phyloP scores from a whole-genome alignment of 2,113 vertebrate species.

The Madoqua kirkii region DNA sequence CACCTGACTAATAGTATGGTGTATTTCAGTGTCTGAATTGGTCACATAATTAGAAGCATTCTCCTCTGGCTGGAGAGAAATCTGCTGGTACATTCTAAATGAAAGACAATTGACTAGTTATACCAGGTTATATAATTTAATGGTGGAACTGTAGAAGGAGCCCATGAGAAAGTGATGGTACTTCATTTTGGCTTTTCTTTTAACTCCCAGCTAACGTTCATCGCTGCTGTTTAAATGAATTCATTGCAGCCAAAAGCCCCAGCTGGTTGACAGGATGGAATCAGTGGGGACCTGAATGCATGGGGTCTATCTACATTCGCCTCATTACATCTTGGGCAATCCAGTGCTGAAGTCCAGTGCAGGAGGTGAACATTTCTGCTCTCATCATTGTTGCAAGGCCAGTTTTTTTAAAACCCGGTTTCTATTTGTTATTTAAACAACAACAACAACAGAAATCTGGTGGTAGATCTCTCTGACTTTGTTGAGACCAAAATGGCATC shows the following conservation, averaged over 20 bases:
- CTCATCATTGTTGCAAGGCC: not conserved
- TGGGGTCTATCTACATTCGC: not conserved
- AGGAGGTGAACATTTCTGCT: not conserved
- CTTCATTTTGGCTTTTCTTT: constrained; percentile 22
- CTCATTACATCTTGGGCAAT: not conserved
- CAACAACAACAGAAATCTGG: not conserved
- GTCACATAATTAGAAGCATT: constrained; percentile 53
- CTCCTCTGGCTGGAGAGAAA: constrained; percentile 44
- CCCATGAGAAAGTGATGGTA: not conserved
- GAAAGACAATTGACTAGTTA: constrained; percentile 7
- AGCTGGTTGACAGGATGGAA: not conserved
- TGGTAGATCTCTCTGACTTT: constrained; percentile 16
- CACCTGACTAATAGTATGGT: constrained; percentile 47
- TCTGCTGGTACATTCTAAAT: constrained; percentile 27
- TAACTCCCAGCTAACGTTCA: constrained; percentile 4
- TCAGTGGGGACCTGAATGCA: fast-evolving
- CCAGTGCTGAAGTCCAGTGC: not conserved
- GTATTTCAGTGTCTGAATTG: not conserved
- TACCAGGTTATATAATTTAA: constrained; percentile 52
- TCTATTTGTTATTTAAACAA: constrained; percentile 39
- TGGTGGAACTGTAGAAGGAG: not conserved
- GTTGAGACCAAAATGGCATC: not conserved
- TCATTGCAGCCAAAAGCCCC: constrained; percentile 36
- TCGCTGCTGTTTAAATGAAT: constrained; percentile 45
- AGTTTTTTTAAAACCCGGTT: not conserved